Evolutionary conservation across 2,888 invertebrate genomes (phyloP), one percentile per base, ranked within the genome.

Genomic region (Apantesis nais): DNA sequence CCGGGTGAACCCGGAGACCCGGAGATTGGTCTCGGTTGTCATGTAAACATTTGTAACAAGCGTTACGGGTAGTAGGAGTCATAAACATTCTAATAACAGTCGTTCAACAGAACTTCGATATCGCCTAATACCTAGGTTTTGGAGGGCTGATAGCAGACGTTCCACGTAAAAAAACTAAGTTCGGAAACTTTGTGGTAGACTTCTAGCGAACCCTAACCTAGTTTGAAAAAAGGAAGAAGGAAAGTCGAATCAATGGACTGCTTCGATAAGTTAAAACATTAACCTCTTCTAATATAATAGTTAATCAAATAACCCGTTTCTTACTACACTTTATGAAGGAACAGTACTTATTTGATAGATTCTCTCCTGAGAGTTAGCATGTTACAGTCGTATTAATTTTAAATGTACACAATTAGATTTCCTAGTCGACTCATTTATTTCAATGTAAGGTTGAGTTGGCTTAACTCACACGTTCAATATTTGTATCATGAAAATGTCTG

Each of bases 401-500:
- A 66, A 66, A 62, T 62, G 70, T 66, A 58, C 41, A 25, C 41
- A 58, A 55, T 58, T 44, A 62, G 41, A 63, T 67, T 62, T 66
- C 31, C 70, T 61, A 29, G 48, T 66, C 31, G n/a, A 62, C 22
- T n/a, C 55, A 31, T 63, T 70, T 34, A 67, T 67, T 70, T 55
- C 31, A 62, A 63, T 25, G 22, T 55, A 31, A 62, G 41, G 66
- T 44, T 67, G 64, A 29, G 14, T 67, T 31, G 14, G 31, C 2
- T n/a, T 25, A 22, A 48, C 67, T 61, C 67, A 67, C 29, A 60
- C 44, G 48, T 67, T 14, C 34, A 22, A 65, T 34, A 52, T 48
- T n/a, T 31, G 31, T 19, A 8, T 25, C 14, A 44, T 8, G 7
- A 39, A n/a, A 62, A 37, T 37, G n/a, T n/a, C 0, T 8, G 14